Evolutionary conservation across 1,140 invertebrate species (phyloP).

Genomic region (Heliconius eleuchia): DNA sequence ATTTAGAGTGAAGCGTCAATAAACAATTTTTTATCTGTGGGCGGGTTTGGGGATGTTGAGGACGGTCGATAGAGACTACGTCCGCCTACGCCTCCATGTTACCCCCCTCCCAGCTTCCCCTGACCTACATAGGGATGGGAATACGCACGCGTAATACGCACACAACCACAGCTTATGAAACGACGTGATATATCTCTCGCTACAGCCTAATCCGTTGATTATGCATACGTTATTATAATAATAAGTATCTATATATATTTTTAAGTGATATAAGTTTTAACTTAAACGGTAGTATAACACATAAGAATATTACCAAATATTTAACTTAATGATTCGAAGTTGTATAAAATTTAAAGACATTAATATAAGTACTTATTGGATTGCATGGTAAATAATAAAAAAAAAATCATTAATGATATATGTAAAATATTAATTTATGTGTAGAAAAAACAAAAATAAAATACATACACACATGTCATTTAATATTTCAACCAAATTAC

Average conservation of each 20-base stretch:
- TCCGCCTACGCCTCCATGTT: conserved; percentile 44
- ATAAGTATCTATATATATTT: background rate
- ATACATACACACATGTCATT: too few species aligned
- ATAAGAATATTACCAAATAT: too few species aligned
- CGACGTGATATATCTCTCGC: conserved; percentile 24
- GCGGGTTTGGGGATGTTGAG: conserved; percentile 46
- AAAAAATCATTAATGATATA: too few species aligned
- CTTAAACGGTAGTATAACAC: too few species aligned
- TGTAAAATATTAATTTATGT: too few species aligned
- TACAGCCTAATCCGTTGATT: conserved; percentile 25
- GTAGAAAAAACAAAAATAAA: too few species aligned
- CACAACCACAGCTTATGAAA: conserved; percentile 43
- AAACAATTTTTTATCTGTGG: conserved; percentile 55
- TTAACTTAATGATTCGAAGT: too few species aligned
- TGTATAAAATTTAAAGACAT: too few species aligned
- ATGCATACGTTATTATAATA: conserved; percentile 14
- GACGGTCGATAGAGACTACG: conserved; percentile 63
- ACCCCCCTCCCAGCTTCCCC: conserved; percentile 54
- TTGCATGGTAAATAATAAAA: too few species aligned
- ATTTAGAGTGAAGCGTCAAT: conserved; percentile 39
- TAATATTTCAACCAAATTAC: too few species aligned
- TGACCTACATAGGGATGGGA: conserved; percentile 65
- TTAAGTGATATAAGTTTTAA: background rate
- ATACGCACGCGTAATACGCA: conserved; percentile 46
- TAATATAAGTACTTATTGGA: too few species aligned